phyloP scores from a whole-genome alignment of 2,113 vertebrate genomes.

The Rafetus swinhoei region DNA sequence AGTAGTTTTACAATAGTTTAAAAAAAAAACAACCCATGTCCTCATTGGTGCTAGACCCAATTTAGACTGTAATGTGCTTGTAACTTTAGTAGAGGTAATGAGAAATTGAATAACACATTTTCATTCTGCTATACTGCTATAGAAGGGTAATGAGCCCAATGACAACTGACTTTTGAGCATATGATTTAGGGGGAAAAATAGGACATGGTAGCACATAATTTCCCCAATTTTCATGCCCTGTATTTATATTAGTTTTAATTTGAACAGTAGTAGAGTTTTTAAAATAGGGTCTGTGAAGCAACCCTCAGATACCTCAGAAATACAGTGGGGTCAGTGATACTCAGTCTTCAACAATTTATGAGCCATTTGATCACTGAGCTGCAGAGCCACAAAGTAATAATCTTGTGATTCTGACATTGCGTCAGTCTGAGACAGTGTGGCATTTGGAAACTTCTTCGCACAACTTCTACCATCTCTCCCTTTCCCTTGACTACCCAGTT shows the following conservation, averaged over 20 bases:
- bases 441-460: background rate
- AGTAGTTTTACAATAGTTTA: background rate
- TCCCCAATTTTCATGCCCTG: background rate
- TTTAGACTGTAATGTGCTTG: background rate
- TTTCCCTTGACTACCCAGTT: background rate
- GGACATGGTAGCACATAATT: background rate
- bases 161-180: background rate
- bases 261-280: background rate
- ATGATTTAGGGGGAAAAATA: background rate
- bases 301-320: background rate
- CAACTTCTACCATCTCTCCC: background rate
- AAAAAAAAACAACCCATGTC: background rate
- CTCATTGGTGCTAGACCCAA: background rate
- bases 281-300: background rate
- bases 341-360: background rate
- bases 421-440: fast-evolving
- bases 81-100: background rate
- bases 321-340: fast-evolving
- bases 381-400: fast-evolving
- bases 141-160: background rate
- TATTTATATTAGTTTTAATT: background rate
- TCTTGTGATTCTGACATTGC: fast-evolving
- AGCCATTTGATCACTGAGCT: background rate
- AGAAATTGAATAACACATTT: background rate
- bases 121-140: background rate